These are phyloP conservation scores for Euura lappo DNA, from an alignment of 1,140 invertebrate species.

Conservation along the genomic window DNA sequence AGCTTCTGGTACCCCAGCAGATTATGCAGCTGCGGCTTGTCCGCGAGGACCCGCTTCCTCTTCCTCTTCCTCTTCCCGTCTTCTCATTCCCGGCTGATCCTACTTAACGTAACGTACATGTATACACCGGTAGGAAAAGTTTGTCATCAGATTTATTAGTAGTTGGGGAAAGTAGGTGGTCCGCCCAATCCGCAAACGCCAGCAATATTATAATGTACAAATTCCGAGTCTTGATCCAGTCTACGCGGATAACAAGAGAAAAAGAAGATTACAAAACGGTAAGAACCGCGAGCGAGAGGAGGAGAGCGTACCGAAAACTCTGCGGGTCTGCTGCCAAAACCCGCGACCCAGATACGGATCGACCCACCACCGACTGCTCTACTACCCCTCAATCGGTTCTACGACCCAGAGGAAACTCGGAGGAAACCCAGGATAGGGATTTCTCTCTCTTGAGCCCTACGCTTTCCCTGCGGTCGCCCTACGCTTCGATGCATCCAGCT, in stretches of 20 bases:
- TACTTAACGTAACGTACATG: neutral
- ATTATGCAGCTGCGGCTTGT: neutral
- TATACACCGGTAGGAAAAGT: neutral
- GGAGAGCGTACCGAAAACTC: conserved; percentile 11
- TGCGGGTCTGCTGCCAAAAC: conserved; percentile 53
- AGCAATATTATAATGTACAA: too few relatives aligned
- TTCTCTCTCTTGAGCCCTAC: conserved; percentile 24
- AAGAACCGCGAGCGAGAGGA: neutral
- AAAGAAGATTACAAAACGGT: neutral
- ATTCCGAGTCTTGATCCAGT: too few relatives aligned
- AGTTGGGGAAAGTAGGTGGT: neutral
- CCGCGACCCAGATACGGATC: conserved; percentile 60
- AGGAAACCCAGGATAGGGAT: conserved; percentile 5
- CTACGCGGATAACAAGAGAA: neutral
- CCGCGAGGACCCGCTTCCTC: neutral
- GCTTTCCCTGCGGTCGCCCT: conserved; percentile 11
- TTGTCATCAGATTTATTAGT: conserved; percentile 5
- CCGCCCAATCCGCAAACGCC: neutral
- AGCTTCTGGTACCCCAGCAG: neutral
- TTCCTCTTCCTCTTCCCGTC: neutral
- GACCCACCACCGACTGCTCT: conserved; percentile 53
- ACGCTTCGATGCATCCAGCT: conserved; percentile 24
- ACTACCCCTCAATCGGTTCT: neutral
- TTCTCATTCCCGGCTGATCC: conserved; percentile 4
- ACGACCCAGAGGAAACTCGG: conserved; percentile 7